Evolutionary conservation across 2,113 vertebrate genomes (phyloP), one percentile per base, ranked within the genome.

Genomic region (Castor canadensis): DNA sequence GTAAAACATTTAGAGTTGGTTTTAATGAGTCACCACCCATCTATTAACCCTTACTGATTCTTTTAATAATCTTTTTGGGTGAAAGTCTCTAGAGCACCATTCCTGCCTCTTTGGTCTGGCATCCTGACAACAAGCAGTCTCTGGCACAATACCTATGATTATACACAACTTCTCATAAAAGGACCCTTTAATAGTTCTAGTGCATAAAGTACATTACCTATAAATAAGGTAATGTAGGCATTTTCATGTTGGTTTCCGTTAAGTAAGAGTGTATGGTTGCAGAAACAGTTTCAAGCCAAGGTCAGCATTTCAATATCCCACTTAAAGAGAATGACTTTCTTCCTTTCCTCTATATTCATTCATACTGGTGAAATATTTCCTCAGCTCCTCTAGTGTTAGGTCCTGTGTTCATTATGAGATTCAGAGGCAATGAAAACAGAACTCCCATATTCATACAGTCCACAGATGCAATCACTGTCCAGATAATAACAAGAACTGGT

Each of bases 41-140:
- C 71, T 95, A 84, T 82, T 76, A 82, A 95, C 58, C 85, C 92
- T 91, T 87, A 35, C 15, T 32, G 17, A 94, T 75, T 95, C 35
- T 38, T 96, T 97, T 94, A 97, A 97, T 95, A n/a, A 95, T 62
- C 26, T 45, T 94, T 58, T 56, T 66, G 82, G 95, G 92, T 82
- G 82, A 89, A 71, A 35, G n/a, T 86, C 95, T 87, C 92, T 66
- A 26, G 77, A 76, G 96, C 5, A 40, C 17, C 0, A 2, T 16
- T 9, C 16, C 19, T 43, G 26, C 35, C 45, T 95, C 52, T 45
- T 87, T 87, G 73, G 93, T 97, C 93, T 96, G 92, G 89, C 92
- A 96, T 69, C 16, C 69, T 97, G 83, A 89, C 89, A 73, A 66
- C 15, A 90, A 88, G 87, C 0, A 24, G 87, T 96, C 86, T 92